Conservation (phyloP, 2,888 invertebrate genomes). For the Leptopilina drosophilae region DNA sequence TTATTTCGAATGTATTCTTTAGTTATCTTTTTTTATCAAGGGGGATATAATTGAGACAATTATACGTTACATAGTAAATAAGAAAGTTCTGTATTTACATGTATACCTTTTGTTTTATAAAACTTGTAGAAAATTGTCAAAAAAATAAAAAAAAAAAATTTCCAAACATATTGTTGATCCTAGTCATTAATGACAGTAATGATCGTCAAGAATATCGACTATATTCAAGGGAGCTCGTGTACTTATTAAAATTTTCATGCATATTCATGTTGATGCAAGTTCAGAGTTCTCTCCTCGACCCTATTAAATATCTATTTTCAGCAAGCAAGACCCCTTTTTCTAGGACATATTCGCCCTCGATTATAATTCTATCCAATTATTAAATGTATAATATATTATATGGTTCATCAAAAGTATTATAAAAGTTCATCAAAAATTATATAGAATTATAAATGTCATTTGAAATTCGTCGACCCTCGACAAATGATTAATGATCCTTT, state of each 20-base stretch:
- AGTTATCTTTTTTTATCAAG: too few relatives aligned
- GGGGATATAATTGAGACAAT: too few relatives aligned
- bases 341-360: background rate
- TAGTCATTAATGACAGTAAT: slow-evolving; percentile 9
- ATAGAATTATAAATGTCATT: too few relatives aligned
- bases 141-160: background rate
- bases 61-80: too few relatives aligned
- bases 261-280: slow-evolving; percentile 17
- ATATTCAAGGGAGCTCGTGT: background rate
- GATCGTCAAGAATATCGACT: slow-evolving; percentile 29
- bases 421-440: too few relatives aligned
- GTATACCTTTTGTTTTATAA: too few relatives aligned
- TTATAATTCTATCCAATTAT: background rate
- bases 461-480: too few relatives aligned
- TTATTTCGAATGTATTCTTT: too few relatives aligned
- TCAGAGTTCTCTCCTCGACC: slow-evolving; percentile 8
- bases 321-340: background rate
- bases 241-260: slow-evolving; percentile 21
- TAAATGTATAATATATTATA: background rate
- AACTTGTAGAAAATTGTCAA: background rate
- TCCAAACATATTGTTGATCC: background rate
- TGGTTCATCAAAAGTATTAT: background rate
- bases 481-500: too few relatives aligned
- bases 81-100: background rate
- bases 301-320: slow-evolving; percentile 26